Conservation (phyloP, 2,888 invertebrate genomes). For the Drosophila eohydei region DNA sequence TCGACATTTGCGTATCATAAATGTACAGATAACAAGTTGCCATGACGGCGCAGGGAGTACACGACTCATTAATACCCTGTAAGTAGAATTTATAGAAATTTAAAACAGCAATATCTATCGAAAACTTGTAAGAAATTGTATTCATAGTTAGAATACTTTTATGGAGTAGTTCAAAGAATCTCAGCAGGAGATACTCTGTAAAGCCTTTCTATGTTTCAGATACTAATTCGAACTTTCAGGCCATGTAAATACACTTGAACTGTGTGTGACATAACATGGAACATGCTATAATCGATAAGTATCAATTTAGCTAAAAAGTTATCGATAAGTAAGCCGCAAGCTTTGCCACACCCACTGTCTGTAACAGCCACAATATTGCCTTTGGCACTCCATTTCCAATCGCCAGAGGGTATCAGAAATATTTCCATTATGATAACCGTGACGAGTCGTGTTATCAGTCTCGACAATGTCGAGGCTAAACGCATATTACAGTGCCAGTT, state of each 20-base stretch:
- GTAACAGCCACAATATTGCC: background rate
- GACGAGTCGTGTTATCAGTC: conserved; percentile 30
- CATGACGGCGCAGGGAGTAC: background rate
- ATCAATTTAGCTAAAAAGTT: background rate
- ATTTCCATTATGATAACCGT: conserved; percentile 25
- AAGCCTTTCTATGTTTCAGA: background rate
- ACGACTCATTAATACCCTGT: conserved; percentile 7
- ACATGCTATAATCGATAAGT: background rate
- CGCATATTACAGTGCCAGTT: conserved; percentile 6
- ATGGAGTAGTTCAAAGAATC: no score
- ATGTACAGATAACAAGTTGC: conserved; percentile 1
- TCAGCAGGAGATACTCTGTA: background rate
- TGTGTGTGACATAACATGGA: background rate
- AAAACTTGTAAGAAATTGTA: background rate
- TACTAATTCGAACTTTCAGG: background rate
- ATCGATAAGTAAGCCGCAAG: background rate
- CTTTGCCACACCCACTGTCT: background rate
- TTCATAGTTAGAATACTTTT: background rate
- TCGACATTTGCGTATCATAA: conserved; percentile 2
- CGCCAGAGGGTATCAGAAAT: conserved; percentile 5
- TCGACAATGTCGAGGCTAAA: background rate
- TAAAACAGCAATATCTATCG: background rate
- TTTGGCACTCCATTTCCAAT: background rate
- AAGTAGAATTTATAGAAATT: background rate
- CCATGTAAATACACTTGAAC: background rate